Evolutionary conservation across 2,113 vertebrate genomes (phyloP).

Genomic region (Neofelis nebulosa): DNA sequence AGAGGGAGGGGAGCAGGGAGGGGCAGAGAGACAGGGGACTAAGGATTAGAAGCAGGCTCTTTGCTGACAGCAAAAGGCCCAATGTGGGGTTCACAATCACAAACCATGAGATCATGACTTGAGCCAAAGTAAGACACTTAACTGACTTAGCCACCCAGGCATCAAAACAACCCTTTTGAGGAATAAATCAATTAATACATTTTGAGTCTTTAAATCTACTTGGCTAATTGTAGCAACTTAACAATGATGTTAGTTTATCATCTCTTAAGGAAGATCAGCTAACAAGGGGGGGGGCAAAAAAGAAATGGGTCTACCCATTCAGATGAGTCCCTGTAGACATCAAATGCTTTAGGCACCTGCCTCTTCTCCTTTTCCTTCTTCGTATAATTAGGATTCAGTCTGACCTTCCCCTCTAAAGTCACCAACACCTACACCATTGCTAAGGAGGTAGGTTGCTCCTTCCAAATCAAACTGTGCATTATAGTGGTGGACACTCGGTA

Average conservation of each 20-base stretch:
- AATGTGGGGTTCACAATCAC: no score
- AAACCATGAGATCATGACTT: no score
- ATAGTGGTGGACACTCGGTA: neutral
- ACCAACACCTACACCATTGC: neutral
- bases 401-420: neutral
- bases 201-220: neutral
- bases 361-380: neutral
- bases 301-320: neutral
- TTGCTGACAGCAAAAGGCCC: no score
- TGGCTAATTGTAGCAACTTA: neutral
- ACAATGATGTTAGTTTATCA: neutral
- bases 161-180: neutral
- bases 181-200: neutral
- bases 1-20: no score
- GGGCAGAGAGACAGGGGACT: no score
- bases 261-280: neutral
- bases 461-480: neutral
- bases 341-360: neutral
- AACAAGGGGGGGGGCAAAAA: neutral
- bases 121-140: no score
- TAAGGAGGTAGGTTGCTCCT: neutral
- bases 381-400: rapidly evolving
- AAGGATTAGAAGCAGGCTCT: no score
- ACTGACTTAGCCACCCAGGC: no score
- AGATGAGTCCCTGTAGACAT: neutral